Evolutionary conservation across 2,888 invertebrate genomes (phyloP).

Genomic region (Acrobasis repandana): DNA sequence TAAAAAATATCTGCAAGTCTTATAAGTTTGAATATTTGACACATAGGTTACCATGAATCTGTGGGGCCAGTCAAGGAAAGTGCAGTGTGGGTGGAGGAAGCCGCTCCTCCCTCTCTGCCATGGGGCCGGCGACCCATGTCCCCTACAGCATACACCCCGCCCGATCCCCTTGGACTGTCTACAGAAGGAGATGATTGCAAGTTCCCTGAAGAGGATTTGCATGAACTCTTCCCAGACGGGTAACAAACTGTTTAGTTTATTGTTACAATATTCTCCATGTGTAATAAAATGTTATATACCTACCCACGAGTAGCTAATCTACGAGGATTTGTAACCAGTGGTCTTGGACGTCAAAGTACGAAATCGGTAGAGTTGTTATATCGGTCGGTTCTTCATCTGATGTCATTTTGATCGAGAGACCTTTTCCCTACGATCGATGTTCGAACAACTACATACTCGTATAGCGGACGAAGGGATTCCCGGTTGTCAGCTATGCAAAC

Average conservation of each 20-base stretch:
- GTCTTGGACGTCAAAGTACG: too few species aligned
- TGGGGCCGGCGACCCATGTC: conserved; percentile 94
- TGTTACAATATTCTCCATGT: background rate
- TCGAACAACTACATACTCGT: too few species aligned
- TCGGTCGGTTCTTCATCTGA: too few species aligned
- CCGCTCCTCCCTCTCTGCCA: conserved; percentile 89
- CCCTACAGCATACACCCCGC: conserved; percentile 92
- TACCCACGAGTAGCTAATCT: too few species aligned
- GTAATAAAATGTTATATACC: too few species aligned
- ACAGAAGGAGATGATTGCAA: conserved; percentile 96
- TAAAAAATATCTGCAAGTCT: too few species aligned
- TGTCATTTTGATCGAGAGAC: too few species aligned
- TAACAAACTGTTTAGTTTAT: conserved; percentile 34
- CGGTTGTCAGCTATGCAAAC: too few species aligned
- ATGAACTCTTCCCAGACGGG: conserved; percentile 94
- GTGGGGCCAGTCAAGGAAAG: conserved; percentile 98
- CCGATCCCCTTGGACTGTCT: conserved; percentile 96
- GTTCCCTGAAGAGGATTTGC: conserved; percentile 93
- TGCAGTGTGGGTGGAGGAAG: conserved; percentile 99
- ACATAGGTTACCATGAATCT: conserved; percentile 90
- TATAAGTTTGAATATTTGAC: background rate
- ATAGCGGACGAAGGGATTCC: too few species aligned
- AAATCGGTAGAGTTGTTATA: too few species aligned
- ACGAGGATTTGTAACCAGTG: too few species aligned
- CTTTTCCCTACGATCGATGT: too few species aligned